A percentile compares a stretch with the other conserved stretches of the same genome.
Evolutionary conservation across 2,888 invertebrate genomes (phyloP).

Genomic region (Campopleginae sp.): DNA sequence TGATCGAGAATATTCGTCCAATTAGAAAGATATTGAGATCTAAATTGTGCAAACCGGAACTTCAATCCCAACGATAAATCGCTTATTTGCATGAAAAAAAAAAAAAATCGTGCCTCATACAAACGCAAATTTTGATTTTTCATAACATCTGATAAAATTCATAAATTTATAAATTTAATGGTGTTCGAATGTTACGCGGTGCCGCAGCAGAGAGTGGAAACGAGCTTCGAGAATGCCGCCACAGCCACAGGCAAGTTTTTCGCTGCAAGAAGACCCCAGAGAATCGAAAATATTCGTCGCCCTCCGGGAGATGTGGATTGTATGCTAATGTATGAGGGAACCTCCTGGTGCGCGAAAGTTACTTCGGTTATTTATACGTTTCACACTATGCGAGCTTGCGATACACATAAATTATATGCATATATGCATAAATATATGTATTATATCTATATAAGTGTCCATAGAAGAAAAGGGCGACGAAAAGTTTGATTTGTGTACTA

Average conservation of each 20-base stretch:
- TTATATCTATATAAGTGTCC: slow-evolving; percentile 29
- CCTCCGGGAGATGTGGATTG: slow-evolving; percentile 67
- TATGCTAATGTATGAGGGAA: slow-evolving; percentile 69
- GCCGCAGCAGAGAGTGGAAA: neutral
- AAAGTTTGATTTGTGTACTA: slow-evolving; percentile 64
- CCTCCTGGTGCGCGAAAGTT: slow-evolving; percentile 64
- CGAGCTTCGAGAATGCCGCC: slow-evolving; percentile 5
- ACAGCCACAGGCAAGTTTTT: neutral
- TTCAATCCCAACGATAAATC: neutral
- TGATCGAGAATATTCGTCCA: neutral
- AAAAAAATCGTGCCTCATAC: neutral
- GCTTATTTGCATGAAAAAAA: neutral
- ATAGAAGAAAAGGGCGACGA: slow-evolving; percentile 45
- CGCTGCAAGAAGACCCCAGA: slow-evolving; percentile 38
- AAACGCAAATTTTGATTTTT: neutral
- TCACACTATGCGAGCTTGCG: slow-evolving; percentile 57
- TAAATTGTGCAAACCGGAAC: neutral
- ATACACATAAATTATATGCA: slow-evolving; percentile 38
- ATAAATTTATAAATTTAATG: slow-evolving; percentile 33
- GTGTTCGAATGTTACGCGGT: neutral
- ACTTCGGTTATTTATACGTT: slow-evolving; percentile 69
- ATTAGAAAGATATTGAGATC: neutral
- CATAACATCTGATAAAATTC: slow-evolving; percentile 12
- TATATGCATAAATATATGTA: slow-evolving; percentile 23
- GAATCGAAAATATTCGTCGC: slow-evolving; percentile 69